Base-by-base conservation (phyloP, 1,140 invertebrate species). In the Eubasilissa regina region DNA sequence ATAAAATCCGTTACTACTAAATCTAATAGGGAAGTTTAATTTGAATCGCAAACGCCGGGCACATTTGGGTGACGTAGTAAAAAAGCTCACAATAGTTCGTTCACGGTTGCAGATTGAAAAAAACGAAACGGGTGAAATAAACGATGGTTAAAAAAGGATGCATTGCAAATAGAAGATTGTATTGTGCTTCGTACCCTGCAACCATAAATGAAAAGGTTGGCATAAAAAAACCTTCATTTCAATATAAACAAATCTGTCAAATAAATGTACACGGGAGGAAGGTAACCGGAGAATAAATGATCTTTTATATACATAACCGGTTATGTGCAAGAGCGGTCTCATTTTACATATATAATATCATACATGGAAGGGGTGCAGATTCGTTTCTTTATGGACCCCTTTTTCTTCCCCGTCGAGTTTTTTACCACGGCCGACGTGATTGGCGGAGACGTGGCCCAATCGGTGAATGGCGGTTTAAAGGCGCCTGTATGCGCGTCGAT, bases 401-500 rank as follows among this genome's bases (percentile, higher is more conserved):
- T 80, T 79, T 80, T 75, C 58, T 80, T 82, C 43, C 74, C 74
- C 58, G 74, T 15, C 43, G 62, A 17, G 74, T 79, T 83, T 83
- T 83, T 83, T 83, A 80, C 56, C 56, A 35, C 3, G 15, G 12
- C 44, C 11, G 12, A 13, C 25, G 79, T 62, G 25, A 83, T 83
- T 83, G 81, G 81, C 75, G 25, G 76, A 79, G 48, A 68, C 62
- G 43, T 9, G 72, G 79, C 77, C 81, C 81, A 82, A 82, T 82
- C 25, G 35, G 77, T 11, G 55, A 64, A 51, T 60, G 51, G 64
- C 51, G 25, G 51, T 70, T 80, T 78, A 82, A 82, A 80, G 78
- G 78, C 75, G 81, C 79, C 76, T 80, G 76, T 83, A 58, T 80
- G 66, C 80, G 81, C 81, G 77, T 74, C 79, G 79, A 79, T 82